These are phyloP conservation scores for Synergus laeviventris DNA, from an alignment of 2,888 invertebrate genomes.

Conservation along the genomic window DNA sequence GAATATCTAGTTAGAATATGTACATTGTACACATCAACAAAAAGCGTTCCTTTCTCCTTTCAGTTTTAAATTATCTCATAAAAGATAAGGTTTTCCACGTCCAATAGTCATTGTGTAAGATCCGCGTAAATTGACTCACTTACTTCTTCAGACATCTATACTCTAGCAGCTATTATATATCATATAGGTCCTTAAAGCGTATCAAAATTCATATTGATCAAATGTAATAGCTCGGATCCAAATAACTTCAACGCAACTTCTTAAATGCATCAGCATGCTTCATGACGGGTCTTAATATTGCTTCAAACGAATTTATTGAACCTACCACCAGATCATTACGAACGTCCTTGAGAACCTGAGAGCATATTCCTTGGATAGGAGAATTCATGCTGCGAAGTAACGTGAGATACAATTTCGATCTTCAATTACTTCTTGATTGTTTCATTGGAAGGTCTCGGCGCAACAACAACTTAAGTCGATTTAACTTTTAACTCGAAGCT, in stretches of 20 bases:
- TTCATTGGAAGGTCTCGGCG: neutral
- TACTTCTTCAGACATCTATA: too few relatives aligned
- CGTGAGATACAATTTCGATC: neutral
- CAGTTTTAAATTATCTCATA: neutral
- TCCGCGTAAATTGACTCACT: too few relatives aligned
- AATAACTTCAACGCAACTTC: neutral
- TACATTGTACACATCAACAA: too few relatives aligned
- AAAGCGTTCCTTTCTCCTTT: too few relatives aligned
- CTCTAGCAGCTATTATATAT: too few relatives aligned
- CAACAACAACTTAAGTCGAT: neutral
- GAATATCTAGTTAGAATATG: too few relatives aligned
- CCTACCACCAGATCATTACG: neutral
- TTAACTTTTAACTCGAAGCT: neutral
- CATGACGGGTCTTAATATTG: neutral
- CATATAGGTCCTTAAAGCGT: too few relatives aligned
- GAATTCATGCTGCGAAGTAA: neutral
- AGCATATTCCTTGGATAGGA: neutral
- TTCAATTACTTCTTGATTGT: conserved; percentile 4
- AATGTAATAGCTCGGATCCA: too few relatives aligned
- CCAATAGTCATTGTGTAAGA: neutral
- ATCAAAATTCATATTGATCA: too few relatives aligned
- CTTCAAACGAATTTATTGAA: neutral
- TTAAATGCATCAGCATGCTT: neutral
- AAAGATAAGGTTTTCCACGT: neutral
- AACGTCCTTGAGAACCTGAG: neutral